Base-by-base conservation (phyloP, 2,888 invertebrate species). In the Chrysolina americana region DNA sequence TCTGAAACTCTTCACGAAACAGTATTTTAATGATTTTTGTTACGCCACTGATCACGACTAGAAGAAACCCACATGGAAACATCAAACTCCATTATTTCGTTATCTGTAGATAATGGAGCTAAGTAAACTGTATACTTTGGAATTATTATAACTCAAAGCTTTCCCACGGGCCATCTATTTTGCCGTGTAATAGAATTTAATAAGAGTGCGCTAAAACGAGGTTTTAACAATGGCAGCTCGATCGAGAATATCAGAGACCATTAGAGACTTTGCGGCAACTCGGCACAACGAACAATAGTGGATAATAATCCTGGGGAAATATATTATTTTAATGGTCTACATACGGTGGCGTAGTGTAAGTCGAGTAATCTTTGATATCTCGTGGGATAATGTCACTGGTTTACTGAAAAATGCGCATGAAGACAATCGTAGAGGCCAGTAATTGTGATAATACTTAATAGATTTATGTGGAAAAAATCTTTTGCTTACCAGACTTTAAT, bases 161-260 rank as follows among this genome's bases (percentile, higher is more conserved):
- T 72, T 72, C 72, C 62, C 72, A 72, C 72, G 68, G 41, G 63
- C n/a, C 63, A 41, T 19, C 56, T 56, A 68, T 72, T 71, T 68
- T 63, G 72, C 56, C 72, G 63, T 50, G 72, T 72, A 72, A 72
- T 59, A 44, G 41, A 63, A 48, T 63, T 28, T 72, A 72, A 72
- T 72, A 63, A 72, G 62, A 72, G 72, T 63, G 72, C 72, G 72
- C 66, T 72, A n/a, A 71, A 68, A 72, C 56, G 28, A 50, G 48
- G 62, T 72, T 68, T 66, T 50, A 68, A 72, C 72, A 72, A 72
- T 68, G 41, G 72, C 41, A 9, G n/a, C 47, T 6, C 23, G 70
- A 44, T 44, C 71, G 71, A 59, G 15, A 59, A 59, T 59, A 59
- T 15, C 59, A 13, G 36, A 36, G 59, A 59, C 36, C 59, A 59